Percentiles rank a stretch among this genome's conserved stretches.
phyloP scores from a whole-genome alignment of 2,888 invertebrate species.

The Sclerodermus sp. region DNA sequence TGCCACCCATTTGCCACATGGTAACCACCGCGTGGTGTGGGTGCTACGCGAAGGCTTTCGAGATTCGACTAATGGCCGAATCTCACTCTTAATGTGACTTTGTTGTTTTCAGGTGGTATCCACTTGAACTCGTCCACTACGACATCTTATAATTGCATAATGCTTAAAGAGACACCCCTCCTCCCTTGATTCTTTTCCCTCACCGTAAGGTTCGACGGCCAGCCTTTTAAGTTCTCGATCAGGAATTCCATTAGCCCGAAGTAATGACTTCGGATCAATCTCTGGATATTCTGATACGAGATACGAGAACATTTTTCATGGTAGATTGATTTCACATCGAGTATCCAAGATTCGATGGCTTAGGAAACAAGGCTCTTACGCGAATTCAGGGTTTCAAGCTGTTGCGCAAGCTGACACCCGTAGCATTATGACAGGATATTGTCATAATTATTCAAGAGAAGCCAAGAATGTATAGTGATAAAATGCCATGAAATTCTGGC shows the following conservation, averaged over 20 bases:
- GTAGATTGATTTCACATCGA: too few relatives aligned
- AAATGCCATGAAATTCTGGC: neutral
- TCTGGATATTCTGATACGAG: too few relatives aligned
- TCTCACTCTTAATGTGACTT: conserved; percentile 23
- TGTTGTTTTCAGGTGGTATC: conserved; percentile 19
- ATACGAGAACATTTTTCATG: too few relatives aligned
- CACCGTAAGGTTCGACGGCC: neutral
- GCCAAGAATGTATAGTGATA: neutral
- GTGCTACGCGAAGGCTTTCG: conserved; percentile 14
- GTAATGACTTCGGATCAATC: too few relatives aligned
- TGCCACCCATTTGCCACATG: neutral
- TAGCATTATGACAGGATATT: too few relatives aligned
- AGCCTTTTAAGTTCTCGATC: neutral
- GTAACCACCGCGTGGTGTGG: conserved; percentile 1
- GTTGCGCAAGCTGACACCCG: too few relatives aligned
- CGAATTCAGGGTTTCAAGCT: too few relatives aligned
- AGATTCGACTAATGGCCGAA: conserved; percentile 24
- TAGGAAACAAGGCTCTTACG: too few relatives aligned
- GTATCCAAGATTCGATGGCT: too few relatives aligned
- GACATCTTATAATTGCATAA: conserved; percentile 3
- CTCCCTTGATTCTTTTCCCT: neutral
- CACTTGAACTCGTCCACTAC: neutral
- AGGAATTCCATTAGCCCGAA: too few relatives aligned
- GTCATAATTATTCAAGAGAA: too few relatives aligned
- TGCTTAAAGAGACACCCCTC: neutral